These are phyloP conservation scores for Oenanthe melanoleuca DNA, from an alignment of 2,113 vertebrate species.

Conservation along the genomic window DNA sequence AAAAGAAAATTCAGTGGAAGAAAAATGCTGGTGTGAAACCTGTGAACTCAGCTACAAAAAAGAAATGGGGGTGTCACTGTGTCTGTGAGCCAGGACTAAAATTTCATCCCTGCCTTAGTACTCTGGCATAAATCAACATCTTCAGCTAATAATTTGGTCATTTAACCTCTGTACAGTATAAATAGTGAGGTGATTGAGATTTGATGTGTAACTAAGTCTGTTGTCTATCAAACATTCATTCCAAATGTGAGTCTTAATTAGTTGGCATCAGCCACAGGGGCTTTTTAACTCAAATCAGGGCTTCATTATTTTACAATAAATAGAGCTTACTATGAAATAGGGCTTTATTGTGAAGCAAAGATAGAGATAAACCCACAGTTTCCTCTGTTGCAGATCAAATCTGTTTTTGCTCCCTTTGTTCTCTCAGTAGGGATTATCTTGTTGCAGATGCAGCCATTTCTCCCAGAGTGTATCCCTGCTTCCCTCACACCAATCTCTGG, in stretches of 20 bases:
- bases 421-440: background rate
- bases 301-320: conserved; percentile 23
- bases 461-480: background rate
- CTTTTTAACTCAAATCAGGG: background rate
- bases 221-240: background rate
- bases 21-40: background rate
- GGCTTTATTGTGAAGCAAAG: background rate
- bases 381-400: background rate
- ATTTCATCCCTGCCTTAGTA: background rate
- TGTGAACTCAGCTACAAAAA: background rate
- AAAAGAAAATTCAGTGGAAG: background rate
- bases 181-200: background rate
- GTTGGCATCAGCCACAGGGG: background rate
- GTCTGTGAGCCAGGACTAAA: background rate
- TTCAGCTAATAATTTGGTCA: background rate
- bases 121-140: background rate
- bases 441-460: background rate
- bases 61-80: background rate
- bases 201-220: background rate
- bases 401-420: background rate
- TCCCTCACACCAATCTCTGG: background rate
- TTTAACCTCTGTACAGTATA: background rate
- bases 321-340: background rate
- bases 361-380: background rate
- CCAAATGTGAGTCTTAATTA: background rate